Percentiles rank a stretch among this genome's conserved stretches.
These are phyloP conservation scores for Halyomorpha halys DNA, from an alignment of 1,140 invertebrate genomes.

Conservation along the genomic window DNA sequence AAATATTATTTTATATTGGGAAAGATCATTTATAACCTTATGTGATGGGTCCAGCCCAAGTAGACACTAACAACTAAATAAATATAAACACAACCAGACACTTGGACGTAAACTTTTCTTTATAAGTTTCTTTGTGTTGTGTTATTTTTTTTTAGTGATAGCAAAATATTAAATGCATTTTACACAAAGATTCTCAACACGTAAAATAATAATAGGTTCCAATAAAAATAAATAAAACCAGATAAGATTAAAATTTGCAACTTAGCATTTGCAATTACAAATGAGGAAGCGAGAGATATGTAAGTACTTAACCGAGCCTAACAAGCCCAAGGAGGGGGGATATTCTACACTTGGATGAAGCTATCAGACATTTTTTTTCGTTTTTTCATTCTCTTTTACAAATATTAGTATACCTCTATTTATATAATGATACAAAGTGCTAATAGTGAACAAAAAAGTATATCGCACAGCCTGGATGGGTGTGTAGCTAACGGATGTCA, in stretches of 20 bases:
- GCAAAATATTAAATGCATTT: no score
- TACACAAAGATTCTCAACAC: no score
- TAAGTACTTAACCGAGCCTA: neutral
- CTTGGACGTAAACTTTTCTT: constrained; percentile 8
- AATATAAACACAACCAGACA: constrained; percentile 14
- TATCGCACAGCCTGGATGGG: constrained; percentile 1
- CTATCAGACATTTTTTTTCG: neutral
- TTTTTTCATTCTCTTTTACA: constrained; percentile 4
- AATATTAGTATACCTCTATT: no score
- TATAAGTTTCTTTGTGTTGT: no score
- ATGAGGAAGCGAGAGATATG: constrained; percentile 15
- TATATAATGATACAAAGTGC: no score
- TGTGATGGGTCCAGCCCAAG: no score
- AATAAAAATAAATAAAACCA: neutral
- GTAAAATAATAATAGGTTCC: neutral
- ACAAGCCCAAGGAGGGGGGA: neutral
- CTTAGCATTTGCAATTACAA: constrained; percentile 1
- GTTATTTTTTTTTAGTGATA: no score
- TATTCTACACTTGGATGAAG: neutral
- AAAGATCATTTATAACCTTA: no score
- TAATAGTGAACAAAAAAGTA: neutral
- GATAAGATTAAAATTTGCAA: constrained; percentile 1
- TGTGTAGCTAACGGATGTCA: neutral
- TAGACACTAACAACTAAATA: constrained; percentile 9
- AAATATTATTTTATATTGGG: constrained; percentile 3